A percentile compares a stretch with the other conserved stretches of the same genome.
Evolutionary conservation across 2,888 invertebrate genomes (phyloP).

Genomic region (Saturnia japonica): DNA sequence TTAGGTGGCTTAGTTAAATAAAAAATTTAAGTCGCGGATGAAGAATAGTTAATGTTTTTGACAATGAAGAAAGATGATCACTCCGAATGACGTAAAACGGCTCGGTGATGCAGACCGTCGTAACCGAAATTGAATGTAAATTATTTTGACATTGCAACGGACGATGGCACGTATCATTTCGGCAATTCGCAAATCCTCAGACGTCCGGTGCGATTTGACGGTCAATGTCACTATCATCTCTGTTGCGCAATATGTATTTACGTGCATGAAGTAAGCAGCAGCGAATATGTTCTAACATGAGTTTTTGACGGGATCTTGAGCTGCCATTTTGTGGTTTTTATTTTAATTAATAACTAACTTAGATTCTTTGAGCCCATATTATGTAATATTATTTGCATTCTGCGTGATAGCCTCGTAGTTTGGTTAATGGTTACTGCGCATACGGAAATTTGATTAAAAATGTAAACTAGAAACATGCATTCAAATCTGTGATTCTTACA

Average conservation of each 20-base stretch:
- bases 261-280: background rate
- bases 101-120: constrained; percentile 2
- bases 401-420: no score
- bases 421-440: no score
- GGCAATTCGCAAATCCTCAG: constrained; percentile 20
- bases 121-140: background rate
- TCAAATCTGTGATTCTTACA: no score
- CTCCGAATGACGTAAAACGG: background rate
- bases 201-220: constrained; percentile 16
- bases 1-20: background rate
- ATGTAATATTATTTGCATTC: no score
- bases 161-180: constrained; percentile 20
- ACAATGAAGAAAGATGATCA: constrained; percentile 17
- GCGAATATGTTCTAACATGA: background rate
- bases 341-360: no score
- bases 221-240: constrained; percentile 19
- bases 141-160: constrained; percentile 20
- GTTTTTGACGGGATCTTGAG: no score
- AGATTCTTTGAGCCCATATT: no score
- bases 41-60: background rate
- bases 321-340: no score
- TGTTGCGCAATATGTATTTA: constrained; percentile 15
- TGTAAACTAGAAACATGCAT: no score
- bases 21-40: background rate
- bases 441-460: no score